phyloP scores from a whole-genome alignment of 2,888 invertebrate genomes.

The Syrphus vitripennis region DNA sequence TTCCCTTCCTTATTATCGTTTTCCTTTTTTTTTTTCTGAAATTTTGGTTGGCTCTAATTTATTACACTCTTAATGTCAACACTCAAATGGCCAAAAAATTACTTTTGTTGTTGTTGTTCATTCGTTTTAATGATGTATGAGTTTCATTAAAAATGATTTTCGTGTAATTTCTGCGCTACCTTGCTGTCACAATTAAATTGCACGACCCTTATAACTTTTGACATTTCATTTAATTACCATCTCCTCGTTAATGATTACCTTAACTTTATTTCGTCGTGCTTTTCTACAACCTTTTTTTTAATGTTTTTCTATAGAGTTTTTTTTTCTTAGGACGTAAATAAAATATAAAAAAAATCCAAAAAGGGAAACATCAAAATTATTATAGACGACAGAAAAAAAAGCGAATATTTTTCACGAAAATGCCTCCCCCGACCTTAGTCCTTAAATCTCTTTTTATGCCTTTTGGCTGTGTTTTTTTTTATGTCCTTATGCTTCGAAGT shows the following conservation, averaged over 20 bases:
- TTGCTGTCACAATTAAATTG: conserved; percentile 2
- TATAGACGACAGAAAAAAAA: not conserved
- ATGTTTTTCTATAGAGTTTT: not conserved
- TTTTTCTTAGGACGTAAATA: not conserved
- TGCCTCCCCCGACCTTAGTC: not conserved
- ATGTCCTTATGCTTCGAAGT: not conserved
- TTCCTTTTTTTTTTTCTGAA: not conserved
- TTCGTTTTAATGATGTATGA: not conserved
- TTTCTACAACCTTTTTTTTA: not conserved
- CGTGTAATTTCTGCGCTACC: not conserved
- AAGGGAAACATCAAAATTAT: not conserved
- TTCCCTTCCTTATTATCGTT: no score
- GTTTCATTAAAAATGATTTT: conserved; percentile 4
- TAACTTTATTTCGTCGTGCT: not conserved
- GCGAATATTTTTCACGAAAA: not conserved
- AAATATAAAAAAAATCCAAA: not conserved
- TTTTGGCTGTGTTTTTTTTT: not conserved
- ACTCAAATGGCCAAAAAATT: not conserved
- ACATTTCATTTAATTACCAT: conserved; percentile 20
- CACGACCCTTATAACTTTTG: conserved; percentile 23
- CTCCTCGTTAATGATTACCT: not conserved
- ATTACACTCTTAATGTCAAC: not conserved
- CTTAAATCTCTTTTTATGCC: not conserved
- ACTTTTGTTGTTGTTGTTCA: not conserved
- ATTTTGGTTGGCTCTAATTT: not conserved